These are phyloP conservation scores for Pseudorasbora parva DNA, from an alignment of 2,113 vertebrate genomes.

Conservation along the genomic window DNA sequence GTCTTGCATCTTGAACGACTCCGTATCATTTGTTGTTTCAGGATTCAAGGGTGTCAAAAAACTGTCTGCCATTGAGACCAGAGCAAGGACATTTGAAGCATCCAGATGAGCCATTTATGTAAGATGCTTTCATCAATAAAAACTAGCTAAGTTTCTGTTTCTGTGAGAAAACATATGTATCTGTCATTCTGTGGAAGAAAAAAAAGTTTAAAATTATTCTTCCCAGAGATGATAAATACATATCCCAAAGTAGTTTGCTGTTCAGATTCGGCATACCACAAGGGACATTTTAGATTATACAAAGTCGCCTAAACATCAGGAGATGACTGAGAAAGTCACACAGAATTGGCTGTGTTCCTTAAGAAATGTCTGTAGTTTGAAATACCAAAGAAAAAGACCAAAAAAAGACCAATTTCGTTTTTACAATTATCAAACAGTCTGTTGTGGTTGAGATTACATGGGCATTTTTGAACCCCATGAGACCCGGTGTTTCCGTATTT, in stretches of 20 bases:
- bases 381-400: background rate
- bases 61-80: background rate
- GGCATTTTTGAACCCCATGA: background rate
- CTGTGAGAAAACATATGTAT: background rate
- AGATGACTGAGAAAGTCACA: background rate
- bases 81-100: background rate
- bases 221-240: background rate
- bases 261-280: background rate
- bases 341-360: background rate
- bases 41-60: background rate
- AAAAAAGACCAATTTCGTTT: background rate
- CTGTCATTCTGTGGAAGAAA: background rate
- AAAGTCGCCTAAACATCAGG: background rate
- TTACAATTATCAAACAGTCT: constrained; percentile 14
- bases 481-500: constrained; percentile 52
- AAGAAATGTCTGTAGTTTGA: constrained; percentile 14
- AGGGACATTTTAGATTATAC: background rate
- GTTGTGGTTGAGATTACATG: background rate
- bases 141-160: background rate
- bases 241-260: no score
- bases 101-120: background rate
- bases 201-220: background rate
- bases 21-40: background rate
- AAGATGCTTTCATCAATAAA: background rate
- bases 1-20: background rate